phyloP scores from a whole-genome alignment of 1,140 invertebrate genomes.

The Anagrus nilaparvatae region DNA sequence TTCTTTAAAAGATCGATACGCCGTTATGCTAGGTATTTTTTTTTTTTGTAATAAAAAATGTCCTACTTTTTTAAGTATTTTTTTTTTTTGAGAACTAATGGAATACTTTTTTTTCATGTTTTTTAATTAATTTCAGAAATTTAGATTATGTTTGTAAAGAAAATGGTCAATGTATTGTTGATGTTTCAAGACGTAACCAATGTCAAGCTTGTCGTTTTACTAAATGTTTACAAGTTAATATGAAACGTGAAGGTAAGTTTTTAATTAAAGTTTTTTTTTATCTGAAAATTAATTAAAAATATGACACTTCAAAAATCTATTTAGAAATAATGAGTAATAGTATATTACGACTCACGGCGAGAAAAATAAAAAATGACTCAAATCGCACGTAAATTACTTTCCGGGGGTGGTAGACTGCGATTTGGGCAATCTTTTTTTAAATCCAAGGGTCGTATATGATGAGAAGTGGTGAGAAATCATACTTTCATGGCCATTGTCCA shows the following conservation, averaged over 20 bases:
- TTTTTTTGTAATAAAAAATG: slow-evolving; percentile 2
- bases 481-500: no score
- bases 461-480: no score
- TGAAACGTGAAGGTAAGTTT: slow-evolving; percentile 86
- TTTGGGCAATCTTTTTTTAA: no score
- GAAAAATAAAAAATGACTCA: no score
- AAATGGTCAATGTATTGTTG: slow-evolving; percentile 76
- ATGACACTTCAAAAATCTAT: no score
- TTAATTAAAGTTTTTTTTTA: no score
- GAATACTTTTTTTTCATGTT: neutral
- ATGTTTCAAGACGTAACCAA: slow-evolving; percentile 85
- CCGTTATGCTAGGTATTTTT: slow-evolving; percentile 51
- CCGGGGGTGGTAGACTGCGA: no score
- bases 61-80: slow-evolving; percentile 2
- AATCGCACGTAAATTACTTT: no score
- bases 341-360: no score
- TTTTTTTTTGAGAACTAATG: neutral
- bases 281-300: no score
- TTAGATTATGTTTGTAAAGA: slow-evolving; percentile 91
- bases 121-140: slow-evolving; percentile 48
- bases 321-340: no score
- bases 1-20: slow-evolving; percentile 88
- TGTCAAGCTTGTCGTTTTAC: slow-evolving; percentile 90
- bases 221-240: slow-evolving; percentile 86
- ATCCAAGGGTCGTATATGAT: no score